phyloP scores from a whole-genome alignment of 2,888 invertebrate species.

The Thymelicus sylvestris region DNA sequence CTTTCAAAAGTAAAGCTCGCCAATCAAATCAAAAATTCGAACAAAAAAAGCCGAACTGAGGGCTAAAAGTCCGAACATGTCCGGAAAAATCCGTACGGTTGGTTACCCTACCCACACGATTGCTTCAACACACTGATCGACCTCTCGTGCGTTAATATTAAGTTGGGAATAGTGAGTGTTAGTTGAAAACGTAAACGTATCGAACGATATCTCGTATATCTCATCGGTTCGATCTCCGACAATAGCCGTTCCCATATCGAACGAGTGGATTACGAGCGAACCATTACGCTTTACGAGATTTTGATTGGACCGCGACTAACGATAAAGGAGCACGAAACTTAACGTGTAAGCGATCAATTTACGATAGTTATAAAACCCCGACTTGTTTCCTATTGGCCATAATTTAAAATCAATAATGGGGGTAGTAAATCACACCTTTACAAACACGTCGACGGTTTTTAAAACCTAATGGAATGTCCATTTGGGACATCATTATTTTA shows the following conservation, averaged over 20 bases:
- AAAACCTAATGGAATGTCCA: slow-evolving; percentile 40
- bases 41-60: too few species aligned
- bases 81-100: too few species aligned
- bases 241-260: slow-evolving; percentile 79
- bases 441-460: slow-evolving; percentile 42
- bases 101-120: slow-evolving; percentile 3
- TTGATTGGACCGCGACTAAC: slow-evolving; percentile 78
- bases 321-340: slow-evolving; percentile 70
- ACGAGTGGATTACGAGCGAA: slow-evolving; percentile 69
- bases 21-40: too few species aligned
- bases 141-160: slow-evolving; percentile 9
- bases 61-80: too few species aligned
- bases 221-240: slow-evolving; percentile 63
- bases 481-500: slow-evolving; percentile 38
- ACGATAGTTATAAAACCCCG: slow-evolving; percentile 70
- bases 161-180: slow-evolving; percentile 30
- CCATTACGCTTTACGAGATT: slow-evolving; percentile 78
- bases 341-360: slow-evolving; percentile 65
- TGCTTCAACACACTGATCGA: not conserved
- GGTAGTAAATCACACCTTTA: slow-evolving; percentile 60
- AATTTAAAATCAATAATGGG: slow-evolving; percentile 68
- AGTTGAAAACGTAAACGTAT: slow-evolving; percentile 15
- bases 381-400: slow-evolving; percentile 65
- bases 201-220: slow-evolving; percentile 40
- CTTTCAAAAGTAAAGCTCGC: too few species aligned